Evolutionary conservation across 2,888 invertebrate species (phyloP).

Genomic region (Cryptocheilus praepositus): DNA sequence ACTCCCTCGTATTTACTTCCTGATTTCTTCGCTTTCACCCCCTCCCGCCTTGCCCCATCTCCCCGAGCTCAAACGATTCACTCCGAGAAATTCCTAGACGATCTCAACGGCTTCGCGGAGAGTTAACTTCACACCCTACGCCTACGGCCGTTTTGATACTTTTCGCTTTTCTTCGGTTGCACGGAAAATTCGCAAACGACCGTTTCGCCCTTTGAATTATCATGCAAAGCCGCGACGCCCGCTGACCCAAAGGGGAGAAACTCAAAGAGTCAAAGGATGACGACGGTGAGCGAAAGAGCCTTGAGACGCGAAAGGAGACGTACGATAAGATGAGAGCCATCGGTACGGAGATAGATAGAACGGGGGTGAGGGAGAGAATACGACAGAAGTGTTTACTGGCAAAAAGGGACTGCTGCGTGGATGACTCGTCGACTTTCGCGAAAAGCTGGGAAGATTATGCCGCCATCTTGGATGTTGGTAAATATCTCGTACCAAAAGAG

Average conservation of each 20-base stretch:
- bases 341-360: slow-evolving; percentile 5
- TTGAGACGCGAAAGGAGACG: neutral
- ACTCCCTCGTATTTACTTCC: slow-evolving; percentile 54
- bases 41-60: neutral
- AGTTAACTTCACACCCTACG: slow-evolving; percentile 13
- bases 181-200: neutral
- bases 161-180: neutral
- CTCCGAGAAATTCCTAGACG: slow-evolving; percentile 36
- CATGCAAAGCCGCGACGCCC: too few species aligned
- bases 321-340: too few species aligned
- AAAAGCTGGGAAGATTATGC: slow-evolving; percentile 69
- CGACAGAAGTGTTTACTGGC: slow-evolving; percentile 52
- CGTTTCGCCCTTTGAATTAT: too few species aligned
- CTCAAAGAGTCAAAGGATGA: neutral
- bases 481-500: slow-evolving; percentile 70
- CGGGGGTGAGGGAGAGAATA: slow-evolving; percentile 21
- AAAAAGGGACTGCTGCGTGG: slow-evolving; percentile 48
- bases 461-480: slow-evolving; percentile 75
- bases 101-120: slow-evolving; percentile 30
- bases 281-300: neutral
- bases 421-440: slow-evolving; percentile 65
- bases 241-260: slow-evolving; percentile 1
- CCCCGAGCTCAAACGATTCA: slow-evolving; percentile 17
- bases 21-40: slow-evolving; percentile 47
- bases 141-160: neutral